These are phyloP conservation scores for Dynastes tityus DNA, from an alignment of 2,888 invertebrate genomes.

Conservation along the genomic window DNA sequence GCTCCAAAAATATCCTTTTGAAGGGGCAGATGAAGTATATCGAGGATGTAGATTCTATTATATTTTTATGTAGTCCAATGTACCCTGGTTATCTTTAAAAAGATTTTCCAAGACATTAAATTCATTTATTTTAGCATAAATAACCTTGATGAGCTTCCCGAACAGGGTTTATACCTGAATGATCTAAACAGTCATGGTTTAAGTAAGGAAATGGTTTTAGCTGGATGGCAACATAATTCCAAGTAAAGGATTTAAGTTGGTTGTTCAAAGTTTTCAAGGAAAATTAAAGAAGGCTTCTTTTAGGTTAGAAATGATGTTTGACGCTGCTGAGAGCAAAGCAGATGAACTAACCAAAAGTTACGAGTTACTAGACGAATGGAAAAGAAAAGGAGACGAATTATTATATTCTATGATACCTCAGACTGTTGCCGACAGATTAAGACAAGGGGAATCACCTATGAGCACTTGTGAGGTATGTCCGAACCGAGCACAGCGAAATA, in stretches of 20 bases:
- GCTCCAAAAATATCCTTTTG: slow-evolving; percentile 78
- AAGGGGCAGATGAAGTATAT: slow-evolving; percentile 91
- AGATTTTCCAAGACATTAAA: too few species aligned
- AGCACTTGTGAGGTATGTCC: slow-evolving; percentile 82
- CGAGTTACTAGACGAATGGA: slow-evolving; percentile 88
- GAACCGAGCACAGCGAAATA: too few species aligned
- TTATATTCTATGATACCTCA: slow-evolving; percentile 95
- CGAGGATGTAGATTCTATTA: slow-evolving; percentile 86
- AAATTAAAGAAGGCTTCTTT: slow-evolving; percentile 43
- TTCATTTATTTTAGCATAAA: slow-evolving; percentile 77
- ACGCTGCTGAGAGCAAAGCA: slow-evolving; percentile 86
- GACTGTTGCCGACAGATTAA: slow-evolving; percentile 85
- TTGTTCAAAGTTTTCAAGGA: too few species aligned
- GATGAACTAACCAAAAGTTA: slow-evolving; percentile 86
- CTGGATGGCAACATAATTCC: slow-evolving; percentile 89
- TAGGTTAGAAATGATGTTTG: slow-evolving; percentile 85
- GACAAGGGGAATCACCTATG: slow-evolving; percentile 83
- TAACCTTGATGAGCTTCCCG: slow-evolving; percentile 86
- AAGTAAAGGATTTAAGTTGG: slow-evolving; percentile 68
- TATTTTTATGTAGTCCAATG: slow-evolving; percentile 92
- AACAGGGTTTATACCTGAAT: slow-evolving; percentile 85
- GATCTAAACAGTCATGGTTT: slow-evolving; percentile 90
- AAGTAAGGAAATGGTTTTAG: slow-evolving; percentile 86
- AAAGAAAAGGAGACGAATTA: slow-evolving; percentile 87
- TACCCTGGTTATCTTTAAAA: slow-evolving; percentile 64